Conservation (phyloP, 2,797 vertebrate genomes). For the Megalops cyprinoides region DNA sequence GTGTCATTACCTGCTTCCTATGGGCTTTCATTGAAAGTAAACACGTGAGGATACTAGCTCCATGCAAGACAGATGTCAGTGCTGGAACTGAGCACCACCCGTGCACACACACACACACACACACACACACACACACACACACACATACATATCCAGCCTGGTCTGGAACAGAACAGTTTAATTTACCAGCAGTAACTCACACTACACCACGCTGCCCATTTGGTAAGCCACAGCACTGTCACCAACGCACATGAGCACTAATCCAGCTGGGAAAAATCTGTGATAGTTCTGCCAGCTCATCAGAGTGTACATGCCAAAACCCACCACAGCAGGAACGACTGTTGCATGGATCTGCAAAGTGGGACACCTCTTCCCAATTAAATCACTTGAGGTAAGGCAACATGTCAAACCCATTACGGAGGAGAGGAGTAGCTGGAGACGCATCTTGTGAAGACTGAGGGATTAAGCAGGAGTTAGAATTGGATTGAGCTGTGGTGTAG, state of each 20-base stretch:
- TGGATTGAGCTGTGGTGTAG: no score
- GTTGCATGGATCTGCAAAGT: not conserved
- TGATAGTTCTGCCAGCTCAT: not conserved
- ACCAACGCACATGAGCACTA: constrained; percentile 46
- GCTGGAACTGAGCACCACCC: not conserved
- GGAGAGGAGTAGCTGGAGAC: not conserved
- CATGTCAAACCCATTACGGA: not conserved
- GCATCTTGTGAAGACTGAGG: no score
- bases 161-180: constrained; percentile 47
- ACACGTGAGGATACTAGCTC: constrained; percentile 60
- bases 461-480: no score
- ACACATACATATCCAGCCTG: constrained; percentile 17
- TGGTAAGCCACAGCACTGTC: constrained; percentile 39
- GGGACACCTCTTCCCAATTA: not conserved
- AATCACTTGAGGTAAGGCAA: not conserved
- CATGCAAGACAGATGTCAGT: constrained; percentile 31
- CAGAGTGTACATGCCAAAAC: not conserved
- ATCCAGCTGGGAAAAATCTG: constrained; percentile 18
- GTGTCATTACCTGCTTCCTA: constrained; percentile 57
- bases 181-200: constrained; percentile 39
- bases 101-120: not conserved
- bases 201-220: not conserved
- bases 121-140: not conserved
- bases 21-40: constrained; percentile 49
- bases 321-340: not conserved